Base-by-base conservation (phyloP, 2,797 vertebrate species). In the Epinephelus coioides region DNA sequence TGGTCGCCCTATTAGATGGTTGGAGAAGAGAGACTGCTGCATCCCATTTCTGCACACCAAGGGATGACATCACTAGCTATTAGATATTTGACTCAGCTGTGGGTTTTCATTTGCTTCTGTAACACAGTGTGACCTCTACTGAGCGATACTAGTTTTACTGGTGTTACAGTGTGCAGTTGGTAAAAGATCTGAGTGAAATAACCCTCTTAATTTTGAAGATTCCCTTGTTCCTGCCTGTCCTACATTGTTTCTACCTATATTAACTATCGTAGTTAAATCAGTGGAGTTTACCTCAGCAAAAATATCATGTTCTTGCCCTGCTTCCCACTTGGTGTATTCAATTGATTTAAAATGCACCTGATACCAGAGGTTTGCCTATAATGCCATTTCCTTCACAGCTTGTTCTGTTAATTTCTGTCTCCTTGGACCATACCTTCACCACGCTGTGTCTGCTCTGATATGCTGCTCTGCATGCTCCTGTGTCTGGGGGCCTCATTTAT, bases 21-120 rank as follows among this genome's bases (percentile, higher is more conserved):
- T 80, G 59, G 69, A 81, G 64, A 79, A 61, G 72, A 69, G 40
- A 71, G 71, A 83, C 62, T 23, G 25, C 60, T 43, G 50, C 18
- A 56, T 82, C 61, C 61, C 30, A 68, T 86, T 82, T 90, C 64
- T 34, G 72, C 78, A 83, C 73, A 86, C 49, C 66, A 69, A 84
- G 71, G 65, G 65, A 65, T 69, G 70, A 73, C 68, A 69, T 79
- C 65, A 74, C 69, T 55, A 25, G 25, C 76, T 77, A 59, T 79
- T 76, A 85, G 66, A 50, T 69, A 27, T 80, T 75, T 67, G 74
- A 82, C 60, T 69, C 62, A 10, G 47, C 44, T 75, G 18, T 79
- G n/a, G 74, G 61, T 74, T 88, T 72, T 79, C 25, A 85, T 82
- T 73, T 73, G 19, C 43, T 69, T 46, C 23, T 46, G 23, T 38